These are phyloP conservation scores for Nyctereutes procyonoides DNA, from an alignment of 2,113 vertebrate genomes.

Conservation along the genomic window DNA sequence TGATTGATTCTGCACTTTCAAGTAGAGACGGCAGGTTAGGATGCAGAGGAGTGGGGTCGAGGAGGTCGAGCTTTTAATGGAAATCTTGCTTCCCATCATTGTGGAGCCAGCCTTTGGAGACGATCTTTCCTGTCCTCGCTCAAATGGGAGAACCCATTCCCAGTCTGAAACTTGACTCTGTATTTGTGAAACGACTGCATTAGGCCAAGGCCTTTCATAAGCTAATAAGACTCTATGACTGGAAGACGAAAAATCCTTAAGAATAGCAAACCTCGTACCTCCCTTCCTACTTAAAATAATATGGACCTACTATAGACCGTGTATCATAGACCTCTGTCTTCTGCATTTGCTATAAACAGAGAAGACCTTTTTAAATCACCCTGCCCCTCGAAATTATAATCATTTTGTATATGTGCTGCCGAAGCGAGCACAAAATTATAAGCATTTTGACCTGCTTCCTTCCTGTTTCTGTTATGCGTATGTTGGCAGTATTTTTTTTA, in stretches of 20 bases:
- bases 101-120: background rate
- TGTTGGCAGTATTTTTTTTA: constrained; percentile 41
- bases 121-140: background rate
- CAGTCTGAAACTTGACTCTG: background rate
- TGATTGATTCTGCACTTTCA: background rate
- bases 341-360: constrained; percentile 42
- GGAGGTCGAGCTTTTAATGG: background rate
- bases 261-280: background rate
- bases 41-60: background rate
- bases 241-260: constrained; percentile 10
- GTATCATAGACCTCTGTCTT: background rate
- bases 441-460: constrained; percentile 65
- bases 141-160: background rate
- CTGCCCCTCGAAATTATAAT: constrained; percentile 3
- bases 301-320: background rate
- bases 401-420: background rate
- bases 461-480: constrained; percentile 52
- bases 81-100: background rate
- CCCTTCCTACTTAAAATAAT: background rate
- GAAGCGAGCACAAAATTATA: background rate
- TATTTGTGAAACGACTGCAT: background rate
- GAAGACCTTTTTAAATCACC: background rate
- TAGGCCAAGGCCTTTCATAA: background rate
- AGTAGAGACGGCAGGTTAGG: background rate
- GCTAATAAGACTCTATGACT: background rate